Evolutionary conservation across 2,797 vertebrate species (phyloP).

Genomic region (Danio aesculapii): DNA sequence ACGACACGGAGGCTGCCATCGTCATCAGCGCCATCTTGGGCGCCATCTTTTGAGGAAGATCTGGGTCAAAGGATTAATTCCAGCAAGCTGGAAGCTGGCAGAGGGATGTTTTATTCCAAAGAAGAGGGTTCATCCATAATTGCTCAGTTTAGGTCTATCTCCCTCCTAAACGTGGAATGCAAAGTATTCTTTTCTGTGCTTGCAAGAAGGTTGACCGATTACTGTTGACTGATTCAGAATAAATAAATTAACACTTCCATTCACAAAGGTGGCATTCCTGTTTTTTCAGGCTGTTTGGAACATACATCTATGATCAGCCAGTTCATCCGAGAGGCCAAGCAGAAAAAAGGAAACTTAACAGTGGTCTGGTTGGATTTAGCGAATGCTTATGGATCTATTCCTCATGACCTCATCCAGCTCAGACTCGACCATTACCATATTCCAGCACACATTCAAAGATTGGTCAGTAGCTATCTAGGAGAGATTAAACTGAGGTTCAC

Average conservation of each 20-base stretch:
- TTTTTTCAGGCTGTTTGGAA: constrained; percentile 30
- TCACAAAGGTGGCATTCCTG: constrained; percentile 7
- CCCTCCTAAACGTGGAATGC: too few species aligned
- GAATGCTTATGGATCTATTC: constrained; percentile 26
- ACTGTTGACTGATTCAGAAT: constrained; percentile 31
- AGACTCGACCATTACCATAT: constrained; percentile 36
- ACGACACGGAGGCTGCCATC: too few species aligned
- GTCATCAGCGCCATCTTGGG: too few species aligned
- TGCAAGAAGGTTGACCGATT: constrained; percentile 20
- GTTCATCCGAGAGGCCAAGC: not conserved
- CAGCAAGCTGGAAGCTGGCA: too few species aligned
- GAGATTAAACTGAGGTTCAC: constrained; percentile 31
- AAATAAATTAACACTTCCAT: not conserved
- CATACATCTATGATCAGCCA: not conserved
- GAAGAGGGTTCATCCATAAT: too few species aligned
- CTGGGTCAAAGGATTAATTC: too few species aligned
- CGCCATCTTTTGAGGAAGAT: too few species aligned
- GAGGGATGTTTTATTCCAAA: too few species aligned
- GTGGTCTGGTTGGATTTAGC: constrained; percentile 45
- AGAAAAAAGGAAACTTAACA: constrained; percentile 29
- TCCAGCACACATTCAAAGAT: not conserved
- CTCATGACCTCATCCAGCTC: constrained; percentile 22
- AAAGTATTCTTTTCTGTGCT: too few species aligned
- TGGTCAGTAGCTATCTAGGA: constrained; percentile 24
- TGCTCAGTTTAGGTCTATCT: too few species aligned